These are phyloP conservation scores for Caenorhabditis briggsae DNA, from an alignment of 1,140 invertebrate species.

Conservation along the genomic window DNA sequence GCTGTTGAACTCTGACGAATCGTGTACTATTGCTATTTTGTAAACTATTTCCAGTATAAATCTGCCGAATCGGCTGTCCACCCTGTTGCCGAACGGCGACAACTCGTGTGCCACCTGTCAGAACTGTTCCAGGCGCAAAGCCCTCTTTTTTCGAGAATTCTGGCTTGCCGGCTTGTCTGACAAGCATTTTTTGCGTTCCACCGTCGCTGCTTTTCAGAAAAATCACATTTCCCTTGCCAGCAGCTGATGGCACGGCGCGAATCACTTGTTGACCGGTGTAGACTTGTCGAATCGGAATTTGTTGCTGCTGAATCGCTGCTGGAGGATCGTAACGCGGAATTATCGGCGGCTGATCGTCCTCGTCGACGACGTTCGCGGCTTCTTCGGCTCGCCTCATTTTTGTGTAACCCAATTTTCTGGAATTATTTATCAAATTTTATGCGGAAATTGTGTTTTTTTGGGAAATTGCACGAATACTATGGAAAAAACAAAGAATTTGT, in stretches of 20 bases:
- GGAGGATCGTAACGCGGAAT: conserved; percentile 42
- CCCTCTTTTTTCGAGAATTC: background rate
- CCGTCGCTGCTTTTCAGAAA: background rate
- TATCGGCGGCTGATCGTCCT: conserved; percentile 17
- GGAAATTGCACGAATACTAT: too few relatives aligned
- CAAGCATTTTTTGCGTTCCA: conserved; percentile 25
- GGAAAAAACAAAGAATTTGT: too few relatives aligned
- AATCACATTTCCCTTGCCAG: conserved; percentile 2
- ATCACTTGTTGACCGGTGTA: background rate
- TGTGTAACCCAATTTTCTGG: background rate
- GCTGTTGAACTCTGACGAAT: background rate
- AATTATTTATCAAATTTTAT: background rate
- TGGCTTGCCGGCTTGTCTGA: background rate
- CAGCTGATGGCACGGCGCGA: background rate
- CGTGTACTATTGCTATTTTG: background rate
- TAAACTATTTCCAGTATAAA: background rate
- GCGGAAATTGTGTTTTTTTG: too few relatives aligned
- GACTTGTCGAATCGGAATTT: background rate
- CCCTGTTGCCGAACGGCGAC: background rate
- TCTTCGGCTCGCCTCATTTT: conserved; percentile 17
- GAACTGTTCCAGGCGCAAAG: background rate
- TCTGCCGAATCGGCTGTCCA: background rate
- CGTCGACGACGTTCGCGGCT: background rate
- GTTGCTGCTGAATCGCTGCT: background rate
- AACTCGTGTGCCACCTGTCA: background rate